Base-by-base conservation (phyloP, 2,888 invertebrate species). In the Sphaerophoria rueppellii region DNA sequence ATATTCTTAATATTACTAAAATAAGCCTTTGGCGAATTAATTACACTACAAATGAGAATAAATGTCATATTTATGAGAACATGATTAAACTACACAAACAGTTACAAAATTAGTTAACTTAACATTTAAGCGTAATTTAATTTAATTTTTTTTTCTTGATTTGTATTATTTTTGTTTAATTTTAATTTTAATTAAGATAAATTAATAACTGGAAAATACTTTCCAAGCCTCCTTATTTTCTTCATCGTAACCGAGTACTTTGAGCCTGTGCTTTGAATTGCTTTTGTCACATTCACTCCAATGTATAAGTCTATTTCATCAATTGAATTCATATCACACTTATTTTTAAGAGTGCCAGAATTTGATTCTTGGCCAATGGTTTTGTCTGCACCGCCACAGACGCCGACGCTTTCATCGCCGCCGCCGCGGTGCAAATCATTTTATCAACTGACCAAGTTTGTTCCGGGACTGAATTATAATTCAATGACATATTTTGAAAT, bases 131-230 rank as follows among this genome's bases (percentile, higher is more conserved):
- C 37, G 35, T 52, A 24, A 40, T 40, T 24, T 24, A 24, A 24
- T 24, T 24, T 24, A 24, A 24, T 46, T 12, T 46, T 46, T 14
- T 54, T 16, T 54, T 16, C 12, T 54, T 54, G 24, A 24, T n/a
- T 54, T 24, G 24, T 24, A n/a, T n/a, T n/a, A n/a, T n/a, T n/a
- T n/a, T n/a, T n/a, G n/a, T n/a, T n/a, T n/a, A n/a, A n/a, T 24
- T 24, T 24, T 2, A 24, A 46, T 24, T 57, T 40, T 54, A 81
- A 89, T 89, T 89, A 90, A 88, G 91, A 91, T 88, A 91, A 91
- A 87, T 91, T 91, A 86, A 91, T 90, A 87, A 95, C 94, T 82
- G 95, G 95, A 89, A 95, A 94, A 88, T 95, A 95, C 80, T 94
- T 94, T 58, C 94, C 94, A 55, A 95, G 92, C 87, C 95, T 91